phyloP scores from a whole-genome alignment of 2,113 vertebrate species.

The Trichomycterus rosablanca region DNA sequence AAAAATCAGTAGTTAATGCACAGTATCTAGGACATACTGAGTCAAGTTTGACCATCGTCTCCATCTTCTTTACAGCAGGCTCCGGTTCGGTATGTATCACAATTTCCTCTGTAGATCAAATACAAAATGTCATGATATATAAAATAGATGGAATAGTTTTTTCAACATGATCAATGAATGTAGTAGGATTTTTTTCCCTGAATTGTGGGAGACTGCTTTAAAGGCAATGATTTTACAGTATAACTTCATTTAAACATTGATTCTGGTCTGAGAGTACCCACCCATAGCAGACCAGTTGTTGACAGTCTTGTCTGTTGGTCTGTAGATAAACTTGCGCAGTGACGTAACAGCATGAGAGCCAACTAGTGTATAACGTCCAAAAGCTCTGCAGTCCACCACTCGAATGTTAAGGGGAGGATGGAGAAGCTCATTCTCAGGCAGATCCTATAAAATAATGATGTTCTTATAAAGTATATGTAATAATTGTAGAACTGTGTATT shows the following conservation, averaged over 20 bases:
- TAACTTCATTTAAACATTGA: not conserved
- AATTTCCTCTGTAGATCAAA: conserved; percentile 79
- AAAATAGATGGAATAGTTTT: too few species aligned
- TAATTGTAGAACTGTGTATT: not conserved
- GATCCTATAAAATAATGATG: conserved; percentile 68
- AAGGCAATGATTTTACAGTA: not conserved
- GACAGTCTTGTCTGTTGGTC: conserved; percentile 72
- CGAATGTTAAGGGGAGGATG: conserved; percentile 95
- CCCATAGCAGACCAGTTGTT: conserved; percentile 80
- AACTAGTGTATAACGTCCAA: conserved; percentile 91
- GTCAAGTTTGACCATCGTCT: conserved; percentile 92
- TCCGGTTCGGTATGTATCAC: conserved; percentile 83
- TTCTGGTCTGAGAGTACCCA: conserved; percentile 49
- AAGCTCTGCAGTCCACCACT: conserved; percentile 92
- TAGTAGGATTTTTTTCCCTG: too few species aligned
- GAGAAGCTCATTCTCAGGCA: conserved; percentile 92
- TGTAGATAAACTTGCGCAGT: conserved; percentile 88
- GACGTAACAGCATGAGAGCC: conserved; percentile 86
- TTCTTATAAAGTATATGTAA: not conserved
- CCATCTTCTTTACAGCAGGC: conserved; percentile 81
- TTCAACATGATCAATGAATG: too few species aligned
- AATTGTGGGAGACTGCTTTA: too few species aligned
- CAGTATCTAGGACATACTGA: conserved; percentile 70
- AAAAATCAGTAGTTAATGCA: not conserved
- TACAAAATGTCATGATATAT: not conserved